A percentile compares a stretch with the other conserved stretches of the same genome.
phyloP scores from a whole-genome alignment of 2,797 vertebrate genomes.

The Eurystomus glaucurus region DNA sequence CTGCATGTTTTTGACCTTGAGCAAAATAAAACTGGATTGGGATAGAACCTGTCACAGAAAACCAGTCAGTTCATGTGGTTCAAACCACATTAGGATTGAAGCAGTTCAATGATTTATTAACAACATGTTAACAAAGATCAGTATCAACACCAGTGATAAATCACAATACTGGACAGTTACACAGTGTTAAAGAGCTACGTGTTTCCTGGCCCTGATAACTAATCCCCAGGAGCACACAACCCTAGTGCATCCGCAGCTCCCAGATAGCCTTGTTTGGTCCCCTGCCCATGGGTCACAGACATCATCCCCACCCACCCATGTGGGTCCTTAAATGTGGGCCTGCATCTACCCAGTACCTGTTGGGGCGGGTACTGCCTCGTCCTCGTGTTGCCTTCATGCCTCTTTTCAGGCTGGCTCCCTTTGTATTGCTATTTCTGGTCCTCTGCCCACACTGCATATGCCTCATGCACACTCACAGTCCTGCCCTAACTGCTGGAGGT shows the following conservation, averaged over 20 bases:
- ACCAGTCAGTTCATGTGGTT: neutral
- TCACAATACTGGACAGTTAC: neutral
- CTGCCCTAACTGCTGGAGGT: too few relatives aligned
- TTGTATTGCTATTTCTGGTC: rapidly evolving
- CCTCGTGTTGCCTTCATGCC: neutral
- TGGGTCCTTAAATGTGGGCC: too few relatives aligned
- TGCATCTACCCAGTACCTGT: rapidly evolving
- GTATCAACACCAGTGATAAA: neutral
- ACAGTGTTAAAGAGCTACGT: rapidly evolving
- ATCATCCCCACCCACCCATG: too few relatives aligned
- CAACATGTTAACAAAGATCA: neutral
- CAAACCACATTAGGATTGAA: neutral
- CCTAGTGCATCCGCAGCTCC: rapidly evolving
- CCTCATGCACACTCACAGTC: rapidly evolving
- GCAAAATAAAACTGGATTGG: neutral
- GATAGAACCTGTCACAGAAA: neutral
- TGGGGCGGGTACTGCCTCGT: too few relatives aligned
- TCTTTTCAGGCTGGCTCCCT: neutral
- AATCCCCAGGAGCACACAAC: neutral
- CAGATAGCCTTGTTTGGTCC: rapidly evolving
- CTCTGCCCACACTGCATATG: rapidly evolving
- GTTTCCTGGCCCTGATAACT: neutral
- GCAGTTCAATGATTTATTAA: neutral
- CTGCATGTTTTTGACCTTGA: neutral
- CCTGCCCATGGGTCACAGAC: rapidly evolving